Evolutionary conservation across 2,888 invertebrate species (phyloP), one percentile per base, ranked within the genome.

Genomic region (Diadegma fenestrale): DNA sequence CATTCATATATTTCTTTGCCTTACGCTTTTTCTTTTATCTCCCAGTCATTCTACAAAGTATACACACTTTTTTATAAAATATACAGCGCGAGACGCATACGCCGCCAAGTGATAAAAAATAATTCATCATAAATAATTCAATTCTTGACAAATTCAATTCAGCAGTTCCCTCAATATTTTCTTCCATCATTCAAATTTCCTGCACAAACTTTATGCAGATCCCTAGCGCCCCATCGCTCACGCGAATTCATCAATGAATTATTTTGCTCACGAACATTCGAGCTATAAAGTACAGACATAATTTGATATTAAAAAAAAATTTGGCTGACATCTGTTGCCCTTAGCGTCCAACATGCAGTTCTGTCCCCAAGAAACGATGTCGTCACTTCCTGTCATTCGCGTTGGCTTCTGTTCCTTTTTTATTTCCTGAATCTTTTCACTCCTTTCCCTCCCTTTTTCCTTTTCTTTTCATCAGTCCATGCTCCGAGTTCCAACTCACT

Each of bases 301-400:
- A 58, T 58, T 26, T 26, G 26, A 41, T 26, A 87, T 82, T 63
- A 80, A 69, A 78, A 43, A 58, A 37, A 37, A 37, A 92, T 91
- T 92, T 92, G 92, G 90, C 83, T 89, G 88, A 89, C 92, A 92
- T 91, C 92, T 92, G 92, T 90, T 84, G 87, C 78, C 86, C 84
- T 86, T 80, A 87, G 86, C 82, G 81, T 82, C 76, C 58, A 22
- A 76, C 54, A 63, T 84, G 86, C 85, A 89, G 80, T 82, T 85
- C 83, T 82, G 48, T 73, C 45, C 48, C 83, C 82, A 86, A 85
- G 87, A 88, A 87, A 89, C 88, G 89, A 85, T 92, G 91, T 90
- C 92, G 91, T 92, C 92, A 92, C 89, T 91, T 92, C 92, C 92
- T 90, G 92, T 87, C 87, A 76, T 68, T 82, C 75, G 80, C 77